phyloP scores from a whole-genome alignment of 2,888 invertebrate genomes.

The Drosophila dives region DNA sequence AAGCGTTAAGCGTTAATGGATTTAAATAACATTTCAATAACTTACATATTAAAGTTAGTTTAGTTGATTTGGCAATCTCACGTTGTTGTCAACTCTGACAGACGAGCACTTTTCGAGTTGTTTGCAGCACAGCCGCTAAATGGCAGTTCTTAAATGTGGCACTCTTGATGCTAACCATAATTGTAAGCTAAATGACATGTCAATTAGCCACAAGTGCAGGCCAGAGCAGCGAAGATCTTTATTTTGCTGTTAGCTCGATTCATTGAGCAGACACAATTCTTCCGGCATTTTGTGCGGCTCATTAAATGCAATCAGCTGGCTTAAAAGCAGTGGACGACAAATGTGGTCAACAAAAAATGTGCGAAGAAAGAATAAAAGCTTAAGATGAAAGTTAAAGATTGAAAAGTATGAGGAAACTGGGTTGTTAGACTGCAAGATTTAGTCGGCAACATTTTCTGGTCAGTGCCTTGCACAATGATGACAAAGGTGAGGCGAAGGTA shows the following conservation, averaged over 20 bases:
- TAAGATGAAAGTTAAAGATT: neutral
- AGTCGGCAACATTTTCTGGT: conserved; percentile 35
- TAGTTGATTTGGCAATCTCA: neutral
- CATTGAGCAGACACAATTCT: conserved; percentile 31
- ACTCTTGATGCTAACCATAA: neutral
- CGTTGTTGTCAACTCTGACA: neutral
- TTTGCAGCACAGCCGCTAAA: conserved; percentile 9
- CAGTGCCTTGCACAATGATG: conserved; percentile 12
- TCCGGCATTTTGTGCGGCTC: conserved; percentile 32
- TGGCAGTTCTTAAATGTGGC: neutral
- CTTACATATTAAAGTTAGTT: neutral
- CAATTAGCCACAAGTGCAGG: conserved; percentile 34
- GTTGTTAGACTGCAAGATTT: conserved; percentile 1
- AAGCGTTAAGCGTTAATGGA: neutral
- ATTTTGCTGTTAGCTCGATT: conserved; percentile 10
- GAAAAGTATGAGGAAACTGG: neutral
- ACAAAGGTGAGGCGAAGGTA: neutral
- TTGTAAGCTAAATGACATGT: conserved; percentile 28
- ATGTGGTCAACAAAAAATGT: conserved; percentile 27
- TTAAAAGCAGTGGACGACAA: conserved; percentile 38
- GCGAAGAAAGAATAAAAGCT: conserved; percentile 2
- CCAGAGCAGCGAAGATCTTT: conserved; percentile 4
- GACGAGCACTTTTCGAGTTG: neutral
- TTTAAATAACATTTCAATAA: neutral
- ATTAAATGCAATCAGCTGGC: conserved; percentile 53